Percentiles rank a stretch among this genome's conserved stretches.
Conservation (phyloP, 2,797 vertebrate genomes). For the Erethizon dorsatum region DNA sequence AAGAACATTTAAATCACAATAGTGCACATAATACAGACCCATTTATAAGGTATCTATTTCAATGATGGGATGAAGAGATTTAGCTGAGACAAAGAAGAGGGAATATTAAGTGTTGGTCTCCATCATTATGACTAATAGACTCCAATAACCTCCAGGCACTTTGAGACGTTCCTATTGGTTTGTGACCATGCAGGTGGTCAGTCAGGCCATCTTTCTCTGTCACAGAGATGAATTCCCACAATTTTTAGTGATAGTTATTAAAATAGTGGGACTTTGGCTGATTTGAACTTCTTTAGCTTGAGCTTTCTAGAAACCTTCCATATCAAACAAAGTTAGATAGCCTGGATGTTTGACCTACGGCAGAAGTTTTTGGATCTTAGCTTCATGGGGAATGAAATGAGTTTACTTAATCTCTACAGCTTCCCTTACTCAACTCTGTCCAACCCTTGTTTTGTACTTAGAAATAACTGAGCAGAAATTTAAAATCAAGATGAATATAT, state of each 20-base stretch:
- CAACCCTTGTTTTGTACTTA: background rate
- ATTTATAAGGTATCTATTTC: background rate
- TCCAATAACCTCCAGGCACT: background rate
- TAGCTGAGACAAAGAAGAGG: background rate
- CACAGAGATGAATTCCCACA: background rate
- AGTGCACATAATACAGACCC: background rate
- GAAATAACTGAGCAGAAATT: background rate
- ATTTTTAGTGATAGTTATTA: background rate
- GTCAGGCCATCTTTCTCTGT: background rate
- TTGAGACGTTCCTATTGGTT: background rate
- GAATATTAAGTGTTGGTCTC: background rate
- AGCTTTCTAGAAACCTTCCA: background rate
- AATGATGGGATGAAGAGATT: background rate
- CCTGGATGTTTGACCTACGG: background rate
- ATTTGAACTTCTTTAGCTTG: background rate
- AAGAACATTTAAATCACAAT: background rate
- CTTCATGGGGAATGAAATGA: background rate
- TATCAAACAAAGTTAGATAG: background rate
- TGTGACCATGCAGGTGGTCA: background rate
- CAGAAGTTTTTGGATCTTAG: background rate
- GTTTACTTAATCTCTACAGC: background rate
- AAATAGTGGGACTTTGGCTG: background rate
- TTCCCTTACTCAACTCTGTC: background rate
- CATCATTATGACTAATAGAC: background rate
- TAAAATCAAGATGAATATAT: background rate